Conservation (phyloP, 2,113 vertebrate genomes). For the Polypterus bichir region DNA sequence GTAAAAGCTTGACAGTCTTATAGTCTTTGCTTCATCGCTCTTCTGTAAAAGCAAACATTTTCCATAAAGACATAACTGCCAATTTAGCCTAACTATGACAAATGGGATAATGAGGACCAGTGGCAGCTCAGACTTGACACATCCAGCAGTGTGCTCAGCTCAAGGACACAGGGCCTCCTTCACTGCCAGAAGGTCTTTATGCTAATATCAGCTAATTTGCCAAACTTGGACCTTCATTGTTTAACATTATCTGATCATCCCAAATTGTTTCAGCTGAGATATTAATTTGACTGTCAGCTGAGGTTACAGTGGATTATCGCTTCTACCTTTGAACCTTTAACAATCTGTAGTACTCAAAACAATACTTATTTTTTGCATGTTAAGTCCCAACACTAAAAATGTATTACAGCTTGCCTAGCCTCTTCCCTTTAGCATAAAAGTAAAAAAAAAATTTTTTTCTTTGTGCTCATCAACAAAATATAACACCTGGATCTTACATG, state of each 20-base stretch:
- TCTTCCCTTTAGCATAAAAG: too few relatives aligned
- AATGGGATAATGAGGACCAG: slow-evolving; percentile 55
- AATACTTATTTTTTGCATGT: too few relatives aligned
- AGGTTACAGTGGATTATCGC: slow-evolving; percentile 27
- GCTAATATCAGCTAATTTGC: slow-evolving; percentile 61
- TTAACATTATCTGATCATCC: slow-evolving; percentile 41
- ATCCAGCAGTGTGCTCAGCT: slow-evolving; percentile 41
- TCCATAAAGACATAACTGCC: slow-evolving; percentile 54
- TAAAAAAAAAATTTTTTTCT: too few relatives aligned
- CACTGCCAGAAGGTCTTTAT: slow-evolving; percentile 56
- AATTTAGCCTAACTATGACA: slow-evolving; percentile 67
- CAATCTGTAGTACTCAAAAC: background rate
- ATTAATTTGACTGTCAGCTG: slow-evolving; percentile 45
- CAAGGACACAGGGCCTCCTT: slow-evolving; percentile 39
- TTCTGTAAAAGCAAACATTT: slow-evolving; percentile 62
- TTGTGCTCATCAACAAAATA: too few relatives aligned
- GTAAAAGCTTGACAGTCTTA: slow-evolving; percentile 1
- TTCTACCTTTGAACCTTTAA: slow-evolving; percentile 25
- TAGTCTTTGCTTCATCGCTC: slow-evolving; percentile 40
- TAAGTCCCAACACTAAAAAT: too few relatives aligned
- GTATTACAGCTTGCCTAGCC: too few relatives aligned
- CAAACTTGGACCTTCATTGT: slow-evolving; percentile 41
- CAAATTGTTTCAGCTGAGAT: slow-evolving; percentile 49
- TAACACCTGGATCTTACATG: too few relatives aligned
- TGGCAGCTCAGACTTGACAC: slow-evolving; percentile 49